These are phyloP conservation scores for Orthosia incerta DNA, from an alignment of 2,888 invertebrate genomes.

Conservation along the genomic window DNA sequence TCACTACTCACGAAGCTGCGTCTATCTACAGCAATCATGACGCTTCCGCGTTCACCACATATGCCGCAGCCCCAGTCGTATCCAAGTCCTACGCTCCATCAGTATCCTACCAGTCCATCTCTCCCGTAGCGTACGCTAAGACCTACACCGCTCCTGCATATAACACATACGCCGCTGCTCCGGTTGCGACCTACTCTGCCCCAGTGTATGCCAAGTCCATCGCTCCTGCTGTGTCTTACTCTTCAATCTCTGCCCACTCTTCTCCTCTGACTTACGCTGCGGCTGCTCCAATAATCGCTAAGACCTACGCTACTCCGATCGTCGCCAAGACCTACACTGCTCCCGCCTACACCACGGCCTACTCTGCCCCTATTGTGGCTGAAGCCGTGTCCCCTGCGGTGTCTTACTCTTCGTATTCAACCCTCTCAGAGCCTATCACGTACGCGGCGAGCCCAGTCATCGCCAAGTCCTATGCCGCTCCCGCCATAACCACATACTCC, in stretches of 20 bases:
- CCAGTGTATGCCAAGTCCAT: constrained; percentile 80
- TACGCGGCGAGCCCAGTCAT: constrained; percentile 82
- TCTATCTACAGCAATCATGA: constrained; percentile 81
- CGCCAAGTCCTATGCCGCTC: constrained; percentile 84
- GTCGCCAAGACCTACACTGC: constrained; percentile 70
- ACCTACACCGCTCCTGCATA: constrained; percentile 70
- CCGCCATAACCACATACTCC: constrained; percentile 69
- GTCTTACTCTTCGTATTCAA: constrained; percentile 61
- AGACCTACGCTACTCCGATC: constrained; percentile 71
- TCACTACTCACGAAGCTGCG: constrained; percentile 56
- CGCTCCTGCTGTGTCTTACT: constrained; percentile 76
- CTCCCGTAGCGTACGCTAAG: constrained; percentile 75
- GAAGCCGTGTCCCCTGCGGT: constrained; percentile 54
- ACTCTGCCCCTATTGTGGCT: constrained; percentile 83
- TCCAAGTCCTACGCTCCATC: constrained; percentile 76
- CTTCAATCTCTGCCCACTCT: constrained; percentile 82
- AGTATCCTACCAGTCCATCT: constrained; percentile 71
- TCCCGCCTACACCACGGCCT: constrained; percentile 64
- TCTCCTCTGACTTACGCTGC: constrained; percentile 81
- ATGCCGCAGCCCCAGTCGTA: constrained; percentile 80
- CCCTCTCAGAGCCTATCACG: constrained; percentile 68
- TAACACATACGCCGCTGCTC: constrained; percentile 79
- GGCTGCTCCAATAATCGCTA: constrained; percentile 67
- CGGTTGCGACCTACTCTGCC: constrained; percentile 66
- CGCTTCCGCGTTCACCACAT: constrained; percentile 76